Conservation (phyloP, 1,140 invertebrate genomes). For the Calliphora vicina region DNA sequence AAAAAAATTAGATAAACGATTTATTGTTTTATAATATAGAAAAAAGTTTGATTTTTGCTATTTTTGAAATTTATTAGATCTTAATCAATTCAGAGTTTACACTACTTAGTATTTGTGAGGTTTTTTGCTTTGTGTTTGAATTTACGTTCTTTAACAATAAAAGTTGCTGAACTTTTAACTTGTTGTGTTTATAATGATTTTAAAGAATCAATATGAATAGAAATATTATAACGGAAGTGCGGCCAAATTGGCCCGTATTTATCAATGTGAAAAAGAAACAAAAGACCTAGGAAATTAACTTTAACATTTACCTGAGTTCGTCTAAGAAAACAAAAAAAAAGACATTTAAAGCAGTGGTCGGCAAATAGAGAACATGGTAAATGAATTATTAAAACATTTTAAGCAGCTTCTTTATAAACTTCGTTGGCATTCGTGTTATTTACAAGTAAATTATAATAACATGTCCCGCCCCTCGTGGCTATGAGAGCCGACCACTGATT, state of each 20-base stretch:
- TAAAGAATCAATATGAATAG: background rate
- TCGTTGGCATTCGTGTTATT: no score
- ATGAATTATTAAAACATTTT: no score
- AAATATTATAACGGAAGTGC: background rate
- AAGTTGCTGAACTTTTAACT: background rate
- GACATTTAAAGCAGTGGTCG: no score
- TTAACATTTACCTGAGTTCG: background rate
- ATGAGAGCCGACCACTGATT: no score
- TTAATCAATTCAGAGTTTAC: background rate
- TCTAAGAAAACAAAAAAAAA: no score
- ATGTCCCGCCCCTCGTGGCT: no score
- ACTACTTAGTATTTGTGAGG: background rate
- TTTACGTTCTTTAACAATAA: background rate
- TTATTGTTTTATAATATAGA: background rate
- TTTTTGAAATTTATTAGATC: background rate
- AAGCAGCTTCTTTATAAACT: no score
- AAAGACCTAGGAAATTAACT: constrained; percentile 1
- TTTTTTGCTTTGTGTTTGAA: background rate
- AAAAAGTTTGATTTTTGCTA: background rate
- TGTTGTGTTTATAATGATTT: background rate
- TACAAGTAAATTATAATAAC: no score
- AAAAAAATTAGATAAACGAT: no score
- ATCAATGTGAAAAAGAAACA: background rate
- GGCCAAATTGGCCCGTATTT: background rate
- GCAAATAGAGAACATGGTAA: no score